phyloP scores from a whole-genome alignment of 2,888 invertebrate species.

The Strigamia transsilvanica region DNA sequence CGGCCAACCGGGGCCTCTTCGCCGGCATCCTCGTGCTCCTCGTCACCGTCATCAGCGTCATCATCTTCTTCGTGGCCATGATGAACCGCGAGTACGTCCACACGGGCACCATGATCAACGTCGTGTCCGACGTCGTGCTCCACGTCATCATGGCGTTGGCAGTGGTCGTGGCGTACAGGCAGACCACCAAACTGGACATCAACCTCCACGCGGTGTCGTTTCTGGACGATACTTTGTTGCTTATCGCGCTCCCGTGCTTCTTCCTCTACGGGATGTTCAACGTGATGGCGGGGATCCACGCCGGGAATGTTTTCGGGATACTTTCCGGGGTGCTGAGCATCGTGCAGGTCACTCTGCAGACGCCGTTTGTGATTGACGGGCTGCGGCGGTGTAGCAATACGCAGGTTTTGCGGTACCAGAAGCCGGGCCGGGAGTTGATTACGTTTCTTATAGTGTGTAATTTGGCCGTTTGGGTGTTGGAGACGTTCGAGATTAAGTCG shows the following conservation, averaged over 20 bases:
- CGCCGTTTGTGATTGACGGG: constrained; percentile 77
- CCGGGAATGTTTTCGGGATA: constrained; percentile 68
- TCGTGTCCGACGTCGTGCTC: constrained; percentile 68
- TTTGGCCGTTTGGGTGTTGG: constrained; percentile 79
- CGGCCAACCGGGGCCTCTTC: constrained; percentile 79
- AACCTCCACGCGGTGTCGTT: constrained; percentile 72
- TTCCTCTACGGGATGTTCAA: constrained; percentile 76
- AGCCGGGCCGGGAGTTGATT: constrained; percentile 78
- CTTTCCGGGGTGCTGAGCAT: constrained; percentile 68
- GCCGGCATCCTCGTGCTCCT: constrained; percentile 73
- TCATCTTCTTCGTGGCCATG: constrained; percentile 71
- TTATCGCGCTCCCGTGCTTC: constrained; percentile 77
- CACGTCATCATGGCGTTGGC: constrained; percentile 70
- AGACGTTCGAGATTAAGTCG: constrained; percentile 74
- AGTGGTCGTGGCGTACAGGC: constrained; percentile 71
- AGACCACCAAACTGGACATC: constrained; percentile 73
- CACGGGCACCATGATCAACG: constrained; percentile 58
- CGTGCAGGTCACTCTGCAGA: constrained; percentile 76
- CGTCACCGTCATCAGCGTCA: constrained; percentile 69
- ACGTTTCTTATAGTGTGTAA: constrained; percentile 80
- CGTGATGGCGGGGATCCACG: constrained; percentile 72
- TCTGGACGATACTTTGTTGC: constrained; percentile 75
- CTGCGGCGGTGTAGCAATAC: constrained; percentile 77
- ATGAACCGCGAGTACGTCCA: constrained; percentile 65
- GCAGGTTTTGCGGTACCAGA: constrained; percentile 71